Evolutionary conservation across 2,888 invertebrate species (phyloP), one percentile per base, ranked within the genome.

Genomic region (Biston stratarius): DNA sequence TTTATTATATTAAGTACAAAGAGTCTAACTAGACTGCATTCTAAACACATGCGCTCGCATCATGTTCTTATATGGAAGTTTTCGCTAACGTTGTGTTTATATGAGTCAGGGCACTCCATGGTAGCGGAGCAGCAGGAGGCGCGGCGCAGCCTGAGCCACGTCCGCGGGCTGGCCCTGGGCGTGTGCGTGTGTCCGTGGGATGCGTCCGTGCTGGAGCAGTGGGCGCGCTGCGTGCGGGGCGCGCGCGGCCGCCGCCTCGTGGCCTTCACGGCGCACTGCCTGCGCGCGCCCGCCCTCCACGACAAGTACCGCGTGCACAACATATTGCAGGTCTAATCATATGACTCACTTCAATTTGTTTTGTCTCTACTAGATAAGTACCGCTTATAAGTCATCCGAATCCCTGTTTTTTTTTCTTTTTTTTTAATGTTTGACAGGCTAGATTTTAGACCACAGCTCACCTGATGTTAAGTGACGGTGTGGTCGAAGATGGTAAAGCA

Each of bases 301-400:
- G 85, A 91, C 59, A 93, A 92, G 68, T 92, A 92, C 69, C 74
- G 71, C 24, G 91, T 92, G 10, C 86, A 89, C 65, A 91, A 85
- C 9, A 88, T 94, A 64, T 67, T 94, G 64, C 93, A 92, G 88
- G 92, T 90, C 33, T 38, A 34, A n/a, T n/a, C n/a, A n/a, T n/a
- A n/a, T n/a, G n/a, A n/a, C n/a, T n/a, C n/a, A n/a, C n/a, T 53
- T 47, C 9, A 5, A 10, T 15, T 3, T 1, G 3, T 24, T 24
- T 3, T 24, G 1, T 15, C 24, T 24, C 11, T 33, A n/a, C 48
- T 48, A 10, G 15, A 24, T 10, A 7, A 6, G 6, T 24, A 10
- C n/a, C 45, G 6, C 14, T 45, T 45, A 6, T 44, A 11, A 9
- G 40, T 11, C 8, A 8, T 8, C 7, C 15, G n/a, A n/a, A n/a